Evolutionary conservation across 2,888 invertebrate species (phyloP).

Genomic region (Tuberolachnus salignus): DNA sequence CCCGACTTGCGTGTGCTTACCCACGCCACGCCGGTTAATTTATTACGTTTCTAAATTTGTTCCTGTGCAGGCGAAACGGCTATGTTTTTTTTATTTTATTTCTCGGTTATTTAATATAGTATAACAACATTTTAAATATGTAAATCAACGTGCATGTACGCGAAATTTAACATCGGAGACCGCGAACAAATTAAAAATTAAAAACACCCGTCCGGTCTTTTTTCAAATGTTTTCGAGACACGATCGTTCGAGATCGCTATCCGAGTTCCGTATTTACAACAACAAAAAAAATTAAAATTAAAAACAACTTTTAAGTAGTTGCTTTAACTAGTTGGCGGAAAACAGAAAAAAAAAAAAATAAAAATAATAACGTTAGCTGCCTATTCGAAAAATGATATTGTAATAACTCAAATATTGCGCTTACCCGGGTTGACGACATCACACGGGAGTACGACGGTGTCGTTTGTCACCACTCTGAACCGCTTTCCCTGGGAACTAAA

Average conservation of each 20-base stretch:
- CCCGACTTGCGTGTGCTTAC: conserved; percentile 45
- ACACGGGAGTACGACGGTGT: conserved; percentile 68
- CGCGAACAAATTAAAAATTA: conserved; percentile 52
- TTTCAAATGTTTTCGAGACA: conserved; percentile 46
- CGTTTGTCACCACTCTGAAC: conserved; percentile 67
- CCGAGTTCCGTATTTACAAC: not conserved
- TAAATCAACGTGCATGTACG: conserved; percentile 47
- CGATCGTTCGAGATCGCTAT: conserved; percentile 32
- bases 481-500: conserved; percentile 64
- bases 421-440: conserved; percentile 68
- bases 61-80: conserved; percentile 34
- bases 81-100: conserved; percentile 44
- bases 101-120: conserved; percentile 10
- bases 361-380: no score
- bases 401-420: conserved; percentile 57
- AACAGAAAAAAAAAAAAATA: no score
- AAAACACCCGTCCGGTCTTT: conserved; percentile 40
- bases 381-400: not conserved
- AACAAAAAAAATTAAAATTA: not conserved
- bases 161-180: conserved; percentile 42
- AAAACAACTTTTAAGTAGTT: not conserved
- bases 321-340: not conserved
- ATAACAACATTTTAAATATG: conserved; percentile 51
- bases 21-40: conserved; percentile 37
- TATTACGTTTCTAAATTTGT: conserved; percentile 37